A percentile compares a stretch with the other conserved stretches of the same genome.
Evolutionary conservation across 2,113 vertebrate genomes (phyloP).

Genomic region (Cryptomyrus ogoouensis): DNA sequence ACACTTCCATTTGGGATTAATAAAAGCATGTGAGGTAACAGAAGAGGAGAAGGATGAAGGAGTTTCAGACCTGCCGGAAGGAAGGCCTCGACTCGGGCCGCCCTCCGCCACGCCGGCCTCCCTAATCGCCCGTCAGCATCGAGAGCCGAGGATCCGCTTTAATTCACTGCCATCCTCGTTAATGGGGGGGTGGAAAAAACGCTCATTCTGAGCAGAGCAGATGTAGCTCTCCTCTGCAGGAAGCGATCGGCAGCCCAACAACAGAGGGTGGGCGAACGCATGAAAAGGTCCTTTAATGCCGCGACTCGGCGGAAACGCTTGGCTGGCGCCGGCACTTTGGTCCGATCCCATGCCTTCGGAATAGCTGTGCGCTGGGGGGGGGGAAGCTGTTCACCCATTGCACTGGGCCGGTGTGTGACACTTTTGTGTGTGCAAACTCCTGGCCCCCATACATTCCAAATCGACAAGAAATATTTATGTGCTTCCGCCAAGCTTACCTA

Average conservation of each 20-base stretch:
- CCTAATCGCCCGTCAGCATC: constrained; percentile 37
- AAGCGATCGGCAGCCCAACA: constrained; percentile 54
- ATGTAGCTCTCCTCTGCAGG: constrained; percentile 54
- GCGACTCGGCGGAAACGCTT: constrained; percentile 21
- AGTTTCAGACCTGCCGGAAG: background rate
- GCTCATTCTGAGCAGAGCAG: constrained; percentile 52
- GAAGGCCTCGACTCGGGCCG: background rate
- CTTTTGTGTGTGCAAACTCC: background rate
- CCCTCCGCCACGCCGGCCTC: constrained; percentile 27
- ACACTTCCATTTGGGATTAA: background rate
- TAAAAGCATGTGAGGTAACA: background rate
- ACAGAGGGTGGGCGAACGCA: constrained; percentile 51
- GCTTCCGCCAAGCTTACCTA: background rate
- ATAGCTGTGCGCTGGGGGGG: background rate
- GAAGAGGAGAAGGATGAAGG: background rate
- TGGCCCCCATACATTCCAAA: background rate
- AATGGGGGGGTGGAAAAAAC: constrained; percentile 25
- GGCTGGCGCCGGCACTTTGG: background rate
- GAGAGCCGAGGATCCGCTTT: constrained; percentile 37
- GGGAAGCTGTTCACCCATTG: background rate
- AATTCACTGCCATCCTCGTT: constrained; percentile 40
- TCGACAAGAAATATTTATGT: background rate
- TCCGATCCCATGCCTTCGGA: background rate
- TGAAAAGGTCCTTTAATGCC: constrained; percentile 57
- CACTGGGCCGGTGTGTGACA: background rate